Evolutionary conservation across 2,888 invertebrate genomes (phyloP).

Genomic region (Drosophila histrio): DNA sequence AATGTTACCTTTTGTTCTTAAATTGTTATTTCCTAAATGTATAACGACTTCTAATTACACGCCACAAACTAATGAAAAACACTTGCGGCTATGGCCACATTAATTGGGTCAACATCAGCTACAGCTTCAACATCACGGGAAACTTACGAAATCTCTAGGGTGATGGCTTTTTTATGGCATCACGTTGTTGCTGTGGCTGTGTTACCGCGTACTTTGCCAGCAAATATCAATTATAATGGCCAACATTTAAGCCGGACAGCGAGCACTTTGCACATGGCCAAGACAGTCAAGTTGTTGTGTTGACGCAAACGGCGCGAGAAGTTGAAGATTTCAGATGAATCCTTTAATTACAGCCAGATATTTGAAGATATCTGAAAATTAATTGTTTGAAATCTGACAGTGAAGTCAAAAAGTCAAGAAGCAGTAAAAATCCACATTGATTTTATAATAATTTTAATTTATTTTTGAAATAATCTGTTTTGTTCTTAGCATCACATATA

Average conservation of each 20-base stretch:
- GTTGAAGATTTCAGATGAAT: conserved; percentile 7
- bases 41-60: background rate
- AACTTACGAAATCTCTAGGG: background rate
- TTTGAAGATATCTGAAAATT: background rate
- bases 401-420: background rate
- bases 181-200: conserved; percentile 29
- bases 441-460: conserved; percentile 25
- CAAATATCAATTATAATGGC: conserved; percentile 64
- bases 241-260: conserved; percentile 29
- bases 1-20: background rate
- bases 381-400: background rate
- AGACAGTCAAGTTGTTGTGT: conserved; percentile 21
- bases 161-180: conserved; percentile 51
- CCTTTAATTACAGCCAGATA: background rate
- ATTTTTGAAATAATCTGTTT: conserved; percentile 52
- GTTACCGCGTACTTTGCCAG: background rate
- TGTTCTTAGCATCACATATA: conserved; percentile 63
- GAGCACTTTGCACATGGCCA: conserved; percentile 19
- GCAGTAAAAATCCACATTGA: background rate
- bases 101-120: conserved; percentile 54
- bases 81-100: conserved; percentile 61
- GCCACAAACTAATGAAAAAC: conserved; percentile 61
- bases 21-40: conserved; percentile 40
- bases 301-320: background rate
- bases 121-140: background rate